Conservation (phyloP, 2,797 vertebrate genomes). For the Setipinna tenuifilis region DNA sequence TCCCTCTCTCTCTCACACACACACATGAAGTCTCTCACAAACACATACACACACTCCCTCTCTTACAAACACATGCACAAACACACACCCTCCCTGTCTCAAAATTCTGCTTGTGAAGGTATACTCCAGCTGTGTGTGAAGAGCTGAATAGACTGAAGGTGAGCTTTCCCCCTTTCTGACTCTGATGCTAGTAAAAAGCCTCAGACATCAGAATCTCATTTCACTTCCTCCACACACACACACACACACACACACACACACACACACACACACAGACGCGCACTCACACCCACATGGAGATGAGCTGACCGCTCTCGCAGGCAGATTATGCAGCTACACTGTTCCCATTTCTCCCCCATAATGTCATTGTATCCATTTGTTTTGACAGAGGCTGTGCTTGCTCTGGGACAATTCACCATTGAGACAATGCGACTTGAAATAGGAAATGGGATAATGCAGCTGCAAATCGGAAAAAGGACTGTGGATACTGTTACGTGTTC, state of each 20-base stretch:
- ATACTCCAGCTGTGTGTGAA: not conserved
- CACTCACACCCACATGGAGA: slow-evolving; percentile 4
- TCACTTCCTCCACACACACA: not conserved
- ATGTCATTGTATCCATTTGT: not conserved
- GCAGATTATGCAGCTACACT: not conserved
- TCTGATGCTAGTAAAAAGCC: not conserved
- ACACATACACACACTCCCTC: not conserved
- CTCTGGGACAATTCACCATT: too few species aligned
- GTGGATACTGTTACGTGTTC: not conserved
- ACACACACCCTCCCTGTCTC: not conserved
- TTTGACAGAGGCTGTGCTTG: not conserved
- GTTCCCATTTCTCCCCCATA: not conserved
- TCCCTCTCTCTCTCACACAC: not conserved
- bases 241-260: not conserved
- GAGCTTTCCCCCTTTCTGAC: not conserved
- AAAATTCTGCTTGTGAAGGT: not conserved
- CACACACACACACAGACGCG: not conserved
- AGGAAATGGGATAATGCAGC: not conserved
- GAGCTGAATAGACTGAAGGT: not conserved
- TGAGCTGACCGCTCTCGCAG: not conserved
- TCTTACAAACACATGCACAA: not conserved
- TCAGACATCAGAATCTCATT: not conserved
- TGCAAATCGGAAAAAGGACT: not conserved
- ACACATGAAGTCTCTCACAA: not conserved
- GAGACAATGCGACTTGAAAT: too few species aligned